phyloP scores from a whole-genome alignment of 1,140 invertebrate genomes.

The Dinothrombium tinctorium region DNA sequence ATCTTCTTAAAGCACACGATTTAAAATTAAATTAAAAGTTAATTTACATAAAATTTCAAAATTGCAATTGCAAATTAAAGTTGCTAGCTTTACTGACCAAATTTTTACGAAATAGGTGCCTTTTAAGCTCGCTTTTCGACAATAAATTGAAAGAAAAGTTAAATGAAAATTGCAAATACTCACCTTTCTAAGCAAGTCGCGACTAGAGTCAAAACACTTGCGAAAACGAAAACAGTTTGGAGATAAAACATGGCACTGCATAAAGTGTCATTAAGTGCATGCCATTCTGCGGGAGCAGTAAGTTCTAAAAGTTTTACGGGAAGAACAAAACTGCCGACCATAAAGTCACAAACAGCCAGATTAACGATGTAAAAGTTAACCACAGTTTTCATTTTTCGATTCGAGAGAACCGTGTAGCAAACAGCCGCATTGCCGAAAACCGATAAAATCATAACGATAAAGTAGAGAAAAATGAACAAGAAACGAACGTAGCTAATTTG shows the following conservation, averaged over 20 bases:
- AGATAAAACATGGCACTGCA: conserved; percentile 23
- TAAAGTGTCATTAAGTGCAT: conserved; percentile 21
- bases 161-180: too few species aligned
- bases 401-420: conserved; percentile 18
- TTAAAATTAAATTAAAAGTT: too few species aligned
- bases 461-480: conserved; percentile 20
- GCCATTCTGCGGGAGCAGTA: conserved; percentile 21
- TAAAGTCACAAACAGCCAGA: conserved; percentile 24
- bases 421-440: conserved; percentile 21
- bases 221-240: conserved; percentile 21
- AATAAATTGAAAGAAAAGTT: too few species aligned
- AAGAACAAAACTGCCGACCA: conserved; percentile 25
- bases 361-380: conserved; percentile 30
- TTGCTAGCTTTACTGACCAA: too few species aligned
- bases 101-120: too few species aligned
- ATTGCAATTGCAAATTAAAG: too few species aligned
- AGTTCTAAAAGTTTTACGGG: conserved; percentile 27
- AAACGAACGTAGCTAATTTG: conserved; percentile 17
- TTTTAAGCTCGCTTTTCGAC: too few species aligned
- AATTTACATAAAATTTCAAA: too few species aligned
- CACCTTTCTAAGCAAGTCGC: conserved; percentile 29
- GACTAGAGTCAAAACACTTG: conserved; percentile 23
- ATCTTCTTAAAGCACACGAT: too few species aligned
- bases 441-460: conserved; percentile 21
- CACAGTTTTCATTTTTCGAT: conserved; percentile 26